A percentile compares a stretch with the other conserved stretches of the same genome.
These are phyloP conservation scores for Neopelma chrysocephalum DNA, from an alignment of 2,797 vertebrate genomes.

Conservation along the genomic window DNA sequence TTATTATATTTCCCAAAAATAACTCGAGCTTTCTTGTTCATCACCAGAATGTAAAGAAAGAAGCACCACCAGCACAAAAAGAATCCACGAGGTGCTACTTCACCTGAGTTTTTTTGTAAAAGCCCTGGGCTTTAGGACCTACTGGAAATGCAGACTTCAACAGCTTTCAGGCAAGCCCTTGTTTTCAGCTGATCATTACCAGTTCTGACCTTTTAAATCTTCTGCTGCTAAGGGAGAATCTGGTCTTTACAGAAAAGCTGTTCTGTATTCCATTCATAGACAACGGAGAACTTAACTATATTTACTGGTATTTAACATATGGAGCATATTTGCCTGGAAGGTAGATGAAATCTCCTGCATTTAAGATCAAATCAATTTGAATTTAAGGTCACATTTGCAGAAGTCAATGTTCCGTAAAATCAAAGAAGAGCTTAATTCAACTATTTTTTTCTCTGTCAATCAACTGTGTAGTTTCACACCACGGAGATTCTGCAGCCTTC, in stretches of 20 bases:
- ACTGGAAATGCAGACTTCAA: slow-evolving; percentile 13
- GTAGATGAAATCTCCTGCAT: slow-evolving; percentile 60
- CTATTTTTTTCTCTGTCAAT: background rate
- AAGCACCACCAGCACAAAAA: background rate
- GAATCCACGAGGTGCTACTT: rapidly evolving
- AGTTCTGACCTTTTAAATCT: slow-evolving; percentile 68
- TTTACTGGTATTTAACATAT: slow-evolving; percentile 69
- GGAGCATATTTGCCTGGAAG: slow-evolving; percentile 66
- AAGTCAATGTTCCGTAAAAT: slow-evolving; percentile 53
- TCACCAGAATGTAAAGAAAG: background rate
- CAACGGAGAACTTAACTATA: slow-evolving; percentile 56
- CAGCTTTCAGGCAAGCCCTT: slow-evolving; percentile 30
- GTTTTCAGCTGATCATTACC: slow-evolving; percentile 64
- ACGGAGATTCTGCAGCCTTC: background rate
- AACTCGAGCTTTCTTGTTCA: background rate
- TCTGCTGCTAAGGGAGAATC: slow-evolving; percentile 61
- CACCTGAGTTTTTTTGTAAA: background rate
- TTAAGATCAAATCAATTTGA: slow-evolving; percentile 69
- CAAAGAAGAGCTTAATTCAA: slow-evolving; percentile 57
- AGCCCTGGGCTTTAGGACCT: background rate
- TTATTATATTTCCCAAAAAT: background rate
- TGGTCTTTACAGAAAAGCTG: slow-evolving; percentile 62
- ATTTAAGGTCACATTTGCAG: slow-evolving; percentile 69
- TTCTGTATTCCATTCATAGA: slow-evolving; percentile 53
- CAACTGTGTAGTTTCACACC: background rate